Base-by-base conservation (phyloP, 2,113 vertebrate species). In the Oceanites oceanicus region DNA sequence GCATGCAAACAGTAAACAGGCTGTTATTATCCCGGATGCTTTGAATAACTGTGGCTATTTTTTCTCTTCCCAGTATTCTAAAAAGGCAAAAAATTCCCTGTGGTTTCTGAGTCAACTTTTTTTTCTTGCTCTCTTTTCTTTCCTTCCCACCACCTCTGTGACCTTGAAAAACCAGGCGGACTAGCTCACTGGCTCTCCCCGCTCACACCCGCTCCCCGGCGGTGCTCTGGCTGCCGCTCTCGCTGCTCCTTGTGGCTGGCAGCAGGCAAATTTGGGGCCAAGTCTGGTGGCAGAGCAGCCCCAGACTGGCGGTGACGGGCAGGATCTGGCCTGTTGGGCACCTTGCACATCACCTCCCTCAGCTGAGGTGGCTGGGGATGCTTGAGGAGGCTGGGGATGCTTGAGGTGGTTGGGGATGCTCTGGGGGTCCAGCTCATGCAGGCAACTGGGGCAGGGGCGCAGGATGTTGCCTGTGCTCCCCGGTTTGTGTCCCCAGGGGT, bases 41-140 rank as follows among this genome's bases (percentile, higher is more conserved):
- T 98, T 30, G 95, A 98, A 98, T 98, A 97, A 95, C 95, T 96
- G 97, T 9, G 78, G 94, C 93, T 97, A 96, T 97, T 97, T 98
- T 98, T 96, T 87, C 96, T 97, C 96, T 97, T 97, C 97, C 90
- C 98, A 97, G 98, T 96, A 98, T 98, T 98, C 94, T 96, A 90
- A 97, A 98, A 97, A 97, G 97, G 94, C 97, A 96, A 98, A 97
- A 97, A 97, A 97, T 98, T 97, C 96, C 96, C 95, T 86, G 95
- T 9, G 89, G 88, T 97, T 97, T 98, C 97, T 97, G 97, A 98
- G 95, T 97, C 97, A 97, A 97, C 63, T 87, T 77, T 83, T 73
- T 97, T 89, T 85, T 21, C 78, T 92, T 14, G 6, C 32, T 81
- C 91, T 55, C 93, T 96, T 85, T 90, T 97, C 96, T 96, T 91